These are phyloP conservation scores for Colletes latitarsis DNA, from an alignment of 1,140 invertebrate species.

Conservation along the genomic window DNA sequence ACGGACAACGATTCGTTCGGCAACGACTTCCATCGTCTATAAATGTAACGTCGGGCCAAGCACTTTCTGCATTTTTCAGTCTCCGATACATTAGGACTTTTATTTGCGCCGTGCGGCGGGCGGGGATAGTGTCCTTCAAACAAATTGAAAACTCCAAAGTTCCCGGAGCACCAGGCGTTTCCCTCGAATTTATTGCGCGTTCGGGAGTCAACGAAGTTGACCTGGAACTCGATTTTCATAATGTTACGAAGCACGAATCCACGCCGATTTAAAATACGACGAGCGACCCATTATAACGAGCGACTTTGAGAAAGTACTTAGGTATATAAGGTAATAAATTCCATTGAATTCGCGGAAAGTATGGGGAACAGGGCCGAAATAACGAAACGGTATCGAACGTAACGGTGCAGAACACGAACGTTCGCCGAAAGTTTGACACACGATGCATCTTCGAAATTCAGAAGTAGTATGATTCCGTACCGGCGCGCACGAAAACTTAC, in stretches of 20 bases:
- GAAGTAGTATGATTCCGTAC: slow-evolving; percentile 10
- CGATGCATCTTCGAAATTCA: slow-evolving; percentile 34
- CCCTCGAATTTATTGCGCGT: slow-evolving; percentile 13
- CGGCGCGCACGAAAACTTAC: slow-evolving; percentile 5
- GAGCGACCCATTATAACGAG: not conserved
- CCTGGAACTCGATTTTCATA: slow-evolving; percentile 8
- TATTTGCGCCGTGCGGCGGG: not conserved
- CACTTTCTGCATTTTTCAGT: slow-evolving; percentile 31
- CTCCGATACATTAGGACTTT: not conserved
- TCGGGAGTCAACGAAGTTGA: slow-evolving; percentile 5
- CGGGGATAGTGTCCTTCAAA: slow-evolving; percentile 2
- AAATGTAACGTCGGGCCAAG: slow-evolving; percentile 45
- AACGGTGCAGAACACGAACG: slow-evolving; percentile 37
- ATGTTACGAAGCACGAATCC: not conserved
- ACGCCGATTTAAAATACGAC: slow-evolving; percentile 24
- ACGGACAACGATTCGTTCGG: slow-evolving; percentile 24
- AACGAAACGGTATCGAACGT: slow-evolving; percentile 37
- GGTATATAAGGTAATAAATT: slow-evolving; percentile 7
- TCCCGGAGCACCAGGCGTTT: not conserved
- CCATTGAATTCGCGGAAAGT: not conserved
- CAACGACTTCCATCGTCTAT: slow-evolving; percentile 27
- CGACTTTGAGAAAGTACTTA: slow-evolving; percentile 23
- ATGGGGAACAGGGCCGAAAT: slow-evolving; percentile 16
- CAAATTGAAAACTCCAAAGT: slow-evolving; percentile 32
- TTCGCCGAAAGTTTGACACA: slow-evolving; percentile 30